These are phyloP conservation scores for Otis tarda DNA, from an alignment of 2,113 vertebrate genomes.

Conservation along the genomic window DNA sequence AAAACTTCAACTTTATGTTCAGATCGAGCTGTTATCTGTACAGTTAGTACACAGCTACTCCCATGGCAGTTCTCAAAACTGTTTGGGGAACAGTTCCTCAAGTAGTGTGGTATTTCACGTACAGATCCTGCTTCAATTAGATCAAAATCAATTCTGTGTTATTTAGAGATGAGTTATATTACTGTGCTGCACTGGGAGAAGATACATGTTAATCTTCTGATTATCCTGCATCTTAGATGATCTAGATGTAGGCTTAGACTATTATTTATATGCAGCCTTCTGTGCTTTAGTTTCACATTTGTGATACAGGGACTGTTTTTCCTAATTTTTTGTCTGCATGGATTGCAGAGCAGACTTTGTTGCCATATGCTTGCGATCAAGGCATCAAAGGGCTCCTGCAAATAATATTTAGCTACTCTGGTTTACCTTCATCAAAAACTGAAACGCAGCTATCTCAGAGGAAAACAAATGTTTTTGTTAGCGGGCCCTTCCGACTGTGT, in stretches of 20 bases:
- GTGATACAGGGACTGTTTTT: not conserved
- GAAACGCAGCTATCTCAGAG: not conserved
- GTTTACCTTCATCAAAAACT: not conserved
- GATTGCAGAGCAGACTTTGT: not conserved
- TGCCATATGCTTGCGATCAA: not conserved
- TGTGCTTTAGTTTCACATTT: not conserved
- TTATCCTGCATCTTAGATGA: not conserved
- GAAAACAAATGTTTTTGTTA: conserved; percentile 12
- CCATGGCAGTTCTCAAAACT: not conserved
- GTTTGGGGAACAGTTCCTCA: not conserved
- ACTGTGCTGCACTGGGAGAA: not conserved
- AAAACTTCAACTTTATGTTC: not conserved
- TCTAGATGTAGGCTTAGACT: not conserved
- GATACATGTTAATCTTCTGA: not conserved
- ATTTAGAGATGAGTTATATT: not conserved
- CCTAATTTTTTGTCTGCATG: not conserved
- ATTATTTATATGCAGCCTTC: not conserved
- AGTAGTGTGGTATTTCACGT: not conserved
- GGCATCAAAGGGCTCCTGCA: not conserved
- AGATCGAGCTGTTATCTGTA: not conserved
- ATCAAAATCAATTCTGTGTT: not conserved
- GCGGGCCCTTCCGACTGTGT: rapidly evolving
- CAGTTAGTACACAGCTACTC: not conserved
- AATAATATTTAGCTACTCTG: not conserved
- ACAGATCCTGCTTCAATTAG: not conserved